Conservation (phyloP, 2,888 invertebrate species). For the Eupeodes latifasciatus region DNA sequence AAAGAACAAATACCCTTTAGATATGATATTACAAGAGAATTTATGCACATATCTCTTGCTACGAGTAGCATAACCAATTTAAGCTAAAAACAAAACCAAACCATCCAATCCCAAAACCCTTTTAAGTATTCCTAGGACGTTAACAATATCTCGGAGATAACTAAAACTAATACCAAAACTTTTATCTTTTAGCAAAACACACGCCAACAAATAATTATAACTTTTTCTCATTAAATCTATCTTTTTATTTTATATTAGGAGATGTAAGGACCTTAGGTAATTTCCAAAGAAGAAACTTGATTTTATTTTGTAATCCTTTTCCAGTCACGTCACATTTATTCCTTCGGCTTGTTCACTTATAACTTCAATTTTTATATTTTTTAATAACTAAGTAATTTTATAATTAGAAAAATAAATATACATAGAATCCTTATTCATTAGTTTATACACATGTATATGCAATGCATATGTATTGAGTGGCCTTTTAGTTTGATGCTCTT, state of each 20-base stretch:
- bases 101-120: too few relatives aligned
- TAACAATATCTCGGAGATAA: too few relatives aligned
- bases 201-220: background rate
- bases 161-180: too few relatives aligned
- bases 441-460: conserved; percentile 60
- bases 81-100: too few relatives aligned
- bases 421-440: conserved; percentile 66
- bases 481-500: background rate
- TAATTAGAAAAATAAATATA: conserved; percentile 70
- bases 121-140: too few relatives aligned
- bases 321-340: conserved; percentile 60
- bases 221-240: background rate
- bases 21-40: too few relatives aligned
- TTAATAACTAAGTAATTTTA: conserved; percentile 63
- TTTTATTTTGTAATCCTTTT: conserved; percentile 33
- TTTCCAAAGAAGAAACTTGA: background rate
- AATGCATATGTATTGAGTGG: conserved; percentile 16
- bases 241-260: background rate
- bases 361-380: conserved; percentile 51
- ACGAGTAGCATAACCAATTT: too few relatives aligned
- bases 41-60: too few relatives aligned
- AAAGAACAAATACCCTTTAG: too few relatives aligned
- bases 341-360: conserved; percentile 41
- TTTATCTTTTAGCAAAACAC: too few relatives aligned
- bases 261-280: too few relatives aligned